Conservation (phyloP, 2,797 vertebrate genomes). For the Salmo trutta region DNA sequence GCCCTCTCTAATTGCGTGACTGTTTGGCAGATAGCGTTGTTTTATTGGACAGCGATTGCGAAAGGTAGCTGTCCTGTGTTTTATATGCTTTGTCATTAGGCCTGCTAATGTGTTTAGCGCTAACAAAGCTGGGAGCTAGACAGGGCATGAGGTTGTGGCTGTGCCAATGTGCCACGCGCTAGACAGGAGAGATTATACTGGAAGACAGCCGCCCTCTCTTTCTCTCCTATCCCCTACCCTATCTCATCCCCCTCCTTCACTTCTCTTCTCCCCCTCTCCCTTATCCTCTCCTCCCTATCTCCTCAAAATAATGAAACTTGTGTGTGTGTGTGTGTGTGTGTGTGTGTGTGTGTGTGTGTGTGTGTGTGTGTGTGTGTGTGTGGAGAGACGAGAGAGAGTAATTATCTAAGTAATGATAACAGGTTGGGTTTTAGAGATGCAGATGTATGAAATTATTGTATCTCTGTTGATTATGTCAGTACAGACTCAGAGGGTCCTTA, state of each 20-base stretch:
- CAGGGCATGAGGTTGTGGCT: constrained; percentile 45
- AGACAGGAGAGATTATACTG: neutral
- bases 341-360: neutral
- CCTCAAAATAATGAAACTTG: constrained; percentile 72
- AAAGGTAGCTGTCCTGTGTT: constrained; percentile 52
- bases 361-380: neutral
- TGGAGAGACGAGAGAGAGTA: no score
- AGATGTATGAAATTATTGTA: neutral
- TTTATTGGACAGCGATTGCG: constrained; percentile 52
- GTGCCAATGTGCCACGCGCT: neutral
- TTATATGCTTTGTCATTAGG: constrained; percentile 61
- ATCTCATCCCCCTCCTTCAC: constrained; percentile 15
- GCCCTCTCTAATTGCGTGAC: constrained; percentile 30
- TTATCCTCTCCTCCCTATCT: constrained; percentile 31
- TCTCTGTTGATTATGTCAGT: neutral
- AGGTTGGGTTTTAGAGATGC: neutral
- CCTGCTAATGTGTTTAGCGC: constrained; percentile 62
- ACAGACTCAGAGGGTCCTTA: neutral
- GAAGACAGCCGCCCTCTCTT: neutral
- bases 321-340: constrained; percentile 4
- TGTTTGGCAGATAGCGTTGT: constrained; percentile 53
- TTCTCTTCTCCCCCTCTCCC: constrained; percentile 15
- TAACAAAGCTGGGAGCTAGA: constrained; percentile 63
- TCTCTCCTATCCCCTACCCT: constrained; percentile 1
- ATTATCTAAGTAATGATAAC: no score